Base-by-base conservation (phyloP, 2,113 vertebrate genomes). In the Empidonax traillii region DNA sequence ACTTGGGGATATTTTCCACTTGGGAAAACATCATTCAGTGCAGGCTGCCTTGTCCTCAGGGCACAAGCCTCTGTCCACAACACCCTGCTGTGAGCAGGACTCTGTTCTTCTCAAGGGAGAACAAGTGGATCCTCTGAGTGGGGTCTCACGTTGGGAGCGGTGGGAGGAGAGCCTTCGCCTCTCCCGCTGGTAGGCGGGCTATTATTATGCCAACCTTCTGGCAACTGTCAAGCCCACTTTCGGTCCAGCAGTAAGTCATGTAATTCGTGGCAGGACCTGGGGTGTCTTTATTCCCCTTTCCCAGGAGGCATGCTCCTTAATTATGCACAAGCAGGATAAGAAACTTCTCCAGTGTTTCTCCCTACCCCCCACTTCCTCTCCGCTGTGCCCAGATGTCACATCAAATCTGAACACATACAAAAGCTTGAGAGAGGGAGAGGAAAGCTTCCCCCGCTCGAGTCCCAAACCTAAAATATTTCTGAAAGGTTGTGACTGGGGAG, bases 181-280 rank as follows among this genome's bases (percentile, higher is more conserved):
- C 90, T 86, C 90, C 89, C 2, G 85, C 76, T 67, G 24, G 95
- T 77, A 91, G 96, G 94, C 90, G 90, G 96, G 97, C 98, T 95
- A 66, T 97, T 95, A 97, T 77, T 52, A 28, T 47, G 10, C 69
- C 89, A 94, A 85, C 85, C 95, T 96, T 97, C 95, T 97, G 97
- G 96, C 96, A 96, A 96, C 98, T 97, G 97, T 97, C 98, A 98
- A 97, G 95, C 88, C 96, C 80, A 85, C 93, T 98, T 95, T 98
- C 1, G 37, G 96, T 98, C 96, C 94, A 96, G 91, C 97, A 97
- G 86, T 96, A 98, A 98, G 96, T 98, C 97, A 97, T 90, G 96
- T 96, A 93, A 97, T 96, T 90, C 66, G 33, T 90, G 95, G 95
- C 94, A 97, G 90, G 95, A 74, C 96, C 95, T 96, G 96, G 94